Percentiles rank a stretch among this genome's conserved stretches.
Evolutionary conservation across 2,113 vertebrate genomes (phyloP).

Genomic region (Desmodus rotundus): DNA sequence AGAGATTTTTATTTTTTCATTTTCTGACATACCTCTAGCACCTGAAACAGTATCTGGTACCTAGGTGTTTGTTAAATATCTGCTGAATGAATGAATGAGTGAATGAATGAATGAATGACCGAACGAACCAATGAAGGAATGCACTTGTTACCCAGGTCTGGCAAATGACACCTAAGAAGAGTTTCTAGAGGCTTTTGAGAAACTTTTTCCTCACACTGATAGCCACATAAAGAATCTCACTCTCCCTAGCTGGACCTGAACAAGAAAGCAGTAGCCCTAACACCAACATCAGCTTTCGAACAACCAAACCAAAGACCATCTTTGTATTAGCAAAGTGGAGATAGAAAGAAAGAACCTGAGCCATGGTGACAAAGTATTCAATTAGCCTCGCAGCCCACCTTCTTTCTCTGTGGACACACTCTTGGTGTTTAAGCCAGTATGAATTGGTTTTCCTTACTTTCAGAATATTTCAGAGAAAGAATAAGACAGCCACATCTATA

Average conservation of each 20-base stretch:
- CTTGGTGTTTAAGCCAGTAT: not conserved
- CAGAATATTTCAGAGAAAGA: not conserved
- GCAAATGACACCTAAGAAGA: not conserved
- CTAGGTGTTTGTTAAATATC: not conserved
- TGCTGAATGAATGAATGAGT: no score
- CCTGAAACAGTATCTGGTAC: not conserved
- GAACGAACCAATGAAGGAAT: not conserved
- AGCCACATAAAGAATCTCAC: not conserved
- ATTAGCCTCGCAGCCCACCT: not conserved
- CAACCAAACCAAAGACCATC: not conserved
- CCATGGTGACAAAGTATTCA: not conserved
- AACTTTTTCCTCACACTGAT: not conserved
- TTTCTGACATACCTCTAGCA: not conserved
- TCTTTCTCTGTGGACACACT: not conserved
- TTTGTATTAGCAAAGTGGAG: not conserved
- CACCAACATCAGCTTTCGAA: not conserved
- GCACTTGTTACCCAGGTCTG: not conserved
- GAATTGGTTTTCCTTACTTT: not conserved
- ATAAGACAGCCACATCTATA: not conserved
- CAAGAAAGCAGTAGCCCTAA: not conserved
- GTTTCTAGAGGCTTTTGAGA: not conserved
- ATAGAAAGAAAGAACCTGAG: not conserved
- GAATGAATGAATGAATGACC: not conserved
- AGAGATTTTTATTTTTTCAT: not conserved
- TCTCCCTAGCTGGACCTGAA: not conserved